Conservation (phyloP, 2,113 vertebrate species). For the Psophia crepitans region DNA sequence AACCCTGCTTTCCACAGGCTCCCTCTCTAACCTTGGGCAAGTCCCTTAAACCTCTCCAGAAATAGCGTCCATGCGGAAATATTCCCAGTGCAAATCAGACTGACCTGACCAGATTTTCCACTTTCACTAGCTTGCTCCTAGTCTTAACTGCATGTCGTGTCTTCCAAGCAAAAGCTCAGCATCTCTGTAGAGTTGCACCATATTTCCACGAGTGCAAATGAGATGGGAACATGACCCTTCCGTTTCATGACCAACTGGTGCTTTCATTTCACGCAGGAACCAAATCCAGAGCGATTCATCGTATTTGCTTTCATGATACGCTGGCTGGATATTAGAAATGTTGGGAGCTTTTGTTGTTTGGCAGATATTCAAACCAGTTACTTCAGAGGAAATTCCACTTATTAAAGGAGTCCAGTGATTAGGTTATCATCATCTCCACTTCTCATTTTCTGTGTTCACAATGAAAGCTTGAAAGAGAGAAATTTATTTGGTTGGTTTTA, state of each 20-base stretch:
- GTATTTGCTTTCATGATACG: not conserved
- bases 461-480: not conserved
- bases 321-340: not conserved
- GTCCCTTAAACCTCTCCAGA: not conserved
- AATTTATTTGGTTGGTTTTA: conserved; percentile 18
- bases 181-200: rapidly evolving
- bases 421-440: conserved; percentile 37
- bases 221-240: not conserved
- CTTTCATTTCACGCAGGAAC: not conserved
- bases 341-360: conserved; percentile 1
- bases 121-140: not conserved
- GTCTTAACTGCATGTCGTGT: rapidly evolving
- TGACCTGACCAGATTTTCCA: not conserved
- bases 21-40: not conserved
- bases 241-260: not conserved
- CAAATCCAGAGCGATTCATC: not conserved
- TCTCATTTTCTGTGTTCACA: conserved; percentile 5
- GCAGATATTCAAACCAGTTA: not conserved
- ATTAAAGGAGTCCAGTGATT: not conserved
- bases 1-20: not conserved
- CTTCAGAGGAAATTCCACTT: conserved; percentile 45
- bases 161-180: not conserved
- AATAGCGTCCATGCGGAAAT: rapidly evolving
- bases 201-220: rapidly evolving
- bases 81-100: not conserved